Evolutionary conservation across 2,113 vertebrate genomes (phyloP), one percentile per base, ranked within the genome.

Genomic region (Meleagris gallopavo): DNA sequence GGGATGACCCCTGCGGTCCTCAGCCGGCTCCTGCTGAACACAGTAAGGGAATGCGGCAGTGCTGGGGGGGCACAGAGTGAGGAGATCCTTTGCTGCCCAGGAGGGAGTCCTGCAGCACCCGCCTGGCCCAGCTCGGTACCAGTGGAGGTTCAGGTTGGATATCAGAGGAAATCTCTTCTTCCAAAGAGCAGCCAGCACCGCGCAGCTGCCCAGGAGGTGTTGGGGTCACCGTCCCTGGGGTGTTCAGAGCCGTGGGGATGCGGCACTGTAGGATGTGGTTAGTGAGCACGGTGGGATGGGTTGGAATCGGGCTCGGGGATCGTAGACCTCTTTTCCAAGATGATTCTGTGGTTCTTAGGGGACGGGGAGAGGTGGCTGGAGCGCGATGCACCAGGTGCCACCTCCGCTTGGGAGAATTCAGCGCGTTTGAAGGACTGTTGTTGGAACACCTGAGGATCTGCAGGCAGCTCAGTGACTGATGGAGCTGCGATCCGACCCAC

Each of bases 301-400:
- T 54, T 54, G 27, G 52, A 29, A 30, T 27, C 15, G 24, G 22
- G 22, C 24, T 50, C 8, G 52, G 27, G 52, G 27, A 54, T 32
- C 54, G 19, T 32, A 19, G 30, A 57, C 30, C 9, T 30, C 30
- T 57, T 57, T 32, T 32, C 30, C 54, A 30, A 19, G 14, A 54
- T 10, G 52, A 54, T 57, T 32, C 54, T 32, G 30, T 32, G 29
- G 6, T 32, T 57, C 30, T 11, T 19, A 57, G 29, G 6, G 54
- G 54, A 57, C 2, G 11, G 67, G 48, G 13, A 8, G 29, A 3
- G 75, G 30, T 1, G 77, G 30, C 22, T 22, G 1, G 43, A 9
- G 2, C 0, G 17, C 52, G 45, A 2, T 40, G 15, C 1, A 9
- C 50, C 48, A 6, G 9, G 18, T 64, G 58, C 30, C 29, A 0